Base-by-base conservation (phyloP, 2,113 vertebrate species). In the Mastomys coucha region DNA sequence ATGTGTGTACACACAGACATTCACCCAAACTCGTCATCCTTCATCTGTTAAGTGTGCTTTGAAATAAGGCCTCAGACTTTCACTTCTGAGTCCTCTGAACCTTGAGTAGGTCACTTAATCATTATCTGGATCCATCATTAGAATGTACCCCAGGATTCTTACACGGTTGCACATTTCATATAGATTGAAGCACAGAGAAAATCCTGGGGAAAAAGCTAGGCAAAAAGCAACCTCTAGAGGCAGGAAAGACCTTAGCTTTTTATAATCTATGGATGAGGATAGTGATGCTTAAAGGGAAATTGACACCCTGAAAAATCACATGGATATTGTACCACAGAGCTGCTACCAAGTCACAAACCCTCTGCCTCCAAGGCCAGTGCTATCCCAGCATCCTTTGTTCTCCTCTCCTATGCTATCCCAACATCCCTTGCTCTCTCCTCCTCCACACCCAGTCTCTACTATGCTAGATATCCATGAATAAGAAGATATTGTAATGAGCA, bases 101-200 rank as follows among this genome's bases (percentile, higher is more conserved):
- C 73, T 91, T 42, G n/a, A 89, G 58, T 14, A 70, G 90, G 39
- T 72, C 87, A 96, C 82, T 42, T 89, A 96, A 45, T 85, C 73
- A 16, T 84, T 72, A 26, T 67, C 24, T 51, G 82, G 22, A 70
- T 73, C 92, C 49, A 22, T 78, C 81, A 56, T 80, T 75, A 53
- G 56, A 84, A 89, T 31, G 3, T 33, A 92, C 12, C 49, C 88
- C 24, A 89, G 11, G 58, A 86, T 63, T 24, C 0, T 42, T 94
- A 73, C 65, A 73, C 51, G 58, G 26, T 72, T 60, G 67, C 10
- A 19, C 77, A 45, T 73, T 91, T 91, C 70, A 11, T 26, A 78
- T 2, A 84, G 24, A 22, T 45, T 76, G 60, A 88, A 78, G 33
- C n/a, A 78, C 16, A 91, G 33, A 76, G 4, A 45, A 86, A 72